A percentile compares a stretch with the other conserved stretches of the same genome.
Conservation (phyloP, 1,140 invertebrate genomes). For the Zaprionus inermis region DNA sequence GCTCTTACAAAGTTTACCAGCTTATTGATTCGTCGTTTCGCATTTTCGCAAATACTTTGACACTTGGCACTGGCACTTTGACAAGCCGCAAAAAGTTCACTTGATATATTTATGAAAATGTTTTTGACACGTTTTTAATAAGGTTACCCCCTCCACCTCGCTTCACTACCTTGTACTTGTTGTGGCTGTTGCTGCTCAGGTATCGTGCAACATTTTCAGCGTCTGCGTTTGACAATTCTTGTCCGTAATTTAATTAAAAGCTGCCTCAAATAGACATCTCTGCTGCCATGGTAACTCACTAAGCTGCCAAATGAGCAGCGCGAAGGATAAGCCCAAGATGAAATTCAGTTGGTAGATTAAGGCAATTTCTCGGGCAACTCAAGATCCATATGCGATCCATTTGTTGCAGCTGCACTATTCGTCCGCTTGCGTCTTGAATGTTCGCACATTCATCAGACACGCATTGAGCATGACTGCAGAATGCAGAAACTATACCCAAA, state of each 20-base stretch:
- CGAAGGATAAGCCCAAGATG: neutral
- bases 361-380: neutral
- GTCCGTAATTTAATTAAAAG: constrained; percentile 80
- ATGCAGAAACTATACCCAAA: constrained; percentile 48
- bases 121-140: constrained; percentile 81
- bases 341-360: neutral
- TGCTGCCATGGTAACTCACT: neutral
- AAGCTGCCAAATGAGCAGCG: constrained; percentile 24
- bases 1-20: constrained; percentile 32
- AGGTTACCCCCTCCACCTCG: constrained; percentile 33
- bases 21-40: constrained; percentile 67
- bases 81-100: constrained; percentile 62
- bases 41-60: constrained; percentile 65
- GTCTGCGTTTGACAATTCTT: constrained; percentile 73
- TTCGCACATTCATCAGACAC: neutral
- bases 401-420: neutral
- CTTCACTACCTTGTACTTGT: constrained; percentile 1
- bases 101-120: constrained; percentile 81
- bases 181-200: constrained; percentile 14
- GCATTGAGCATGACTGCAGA: neutral
- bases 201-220: constrained; percentile 40
- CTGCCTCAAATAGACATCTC: constrained; percentile 28
- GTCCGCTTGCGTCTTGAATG: neutral
- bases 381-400: neutral
- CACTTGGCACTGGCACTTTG: constrained; percentile 56